Base-by-base conservation (phyloP, 1,140 invertebrate species). In the Batillaria attramentaria region DNA sequence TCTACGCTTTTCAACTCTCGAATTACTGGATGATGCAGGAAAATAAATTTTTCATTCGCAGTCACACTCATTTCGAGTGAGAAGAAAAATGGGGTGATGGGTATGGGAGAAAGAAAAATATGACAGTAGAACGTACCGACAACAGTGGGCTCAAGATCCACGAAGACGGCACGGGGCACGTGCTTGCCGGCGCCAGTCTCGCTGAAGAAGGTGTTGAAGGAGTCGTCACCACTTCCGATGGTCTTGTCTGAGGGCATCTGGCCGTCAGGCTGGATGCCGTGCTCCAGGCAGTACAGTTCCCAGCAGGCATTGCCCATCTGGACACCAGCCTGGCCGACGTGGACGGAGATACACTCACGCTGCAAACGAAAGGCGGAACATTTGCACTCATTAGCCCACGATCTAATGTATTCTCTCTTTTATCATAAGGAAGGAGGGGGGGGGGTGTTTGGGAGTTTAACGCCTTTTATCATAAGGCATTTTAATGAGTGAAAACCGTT, bases 231-330 rank as follows among this genome's bases (percentile, higher is more conserved):
- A 35, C 93, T 93, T 8, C 37, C 20, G 57, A 16, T 31, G 10
- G 3, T 31, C 5, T 5, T 8, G 16, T 41, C 24, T 20, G 41
- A 13, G 24, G 41, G 18, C 82, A 90, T 89, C 82, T 93, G 92
- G 3, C 96, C 96, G 91, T 97, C 95, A 50, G 95, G 95, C 89
- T 96, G 95, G 89, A 97, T 97, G 50, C 95, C 95, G 91, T 96
- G 96, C 90, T 97, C 96, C 85, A 97, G 90, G 89, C 96, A 97
- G 91, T 97, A 97, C 73, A 97, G 92, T 89, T 97, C 96, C 93
- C 93, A 93, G 79, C 83, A 84, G 46, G 83, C 78, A 73, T 84
- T 82, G 46, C 83, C 83, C 16, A 97, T 96, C 92, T 97, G 96
- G 13, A 96, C 95, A 65, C 96, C 96, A 79, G 95, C 95, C 92